phyloP scores from a whole-genome alignment of 1,140 invertebrate species.

The Halesus radiatus region DNA sequence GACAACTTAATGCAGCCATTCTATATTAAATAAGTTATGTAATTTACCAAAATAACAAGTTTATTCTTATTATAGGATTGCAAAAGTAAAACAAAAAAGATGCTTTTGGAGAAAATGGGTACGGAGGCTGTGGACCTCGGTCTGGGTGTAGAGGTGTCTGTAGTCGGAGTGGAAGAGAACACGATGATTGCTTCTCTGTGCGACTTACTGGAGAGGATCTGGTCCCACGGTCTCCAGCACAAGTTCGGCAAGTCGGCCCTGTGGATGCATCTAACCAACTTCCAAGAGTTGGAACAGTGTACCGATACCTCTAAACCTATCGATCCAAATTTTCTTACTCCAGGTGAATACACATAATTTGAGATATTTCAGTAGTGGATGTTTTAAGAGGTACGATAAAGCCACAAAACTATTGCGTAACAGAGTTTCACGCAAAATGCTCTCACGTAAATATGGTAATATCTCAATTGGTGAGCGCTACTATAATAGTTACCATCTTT shows the following conservation, averaged over 20 bases:
- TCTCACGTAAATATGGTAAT: too few relatives aligned
- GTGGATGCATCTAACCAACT: slow-evolving; percentile 93
- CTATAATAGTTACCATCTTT: too few relatives aligned
- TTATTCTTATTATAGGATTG: slow-evolving; percentile 76
- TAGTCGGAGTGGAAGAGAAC: slow-evolving; percentile 92
- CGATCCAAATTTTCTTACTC: slow-evolving; percentile 85
- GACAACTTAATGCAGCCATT: too few relatives aligned
- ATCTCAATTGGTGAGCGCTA: too few relatives aligned
- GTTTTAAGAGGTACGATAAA: too few relatives aligned
- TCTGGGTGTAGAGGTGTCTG: slow-evolving; percentile 76
- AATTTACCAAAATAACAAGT: too few relatives aligned
- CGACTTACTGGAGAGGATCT: slow-evolving; percentile 96
- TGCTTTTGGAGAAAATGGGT: slow-evolving; percentile 98
- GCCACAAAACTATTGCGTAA: not conserved
- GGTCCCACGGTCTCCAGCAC: slow-evolving; percentile 96
- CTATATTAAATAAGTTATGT: too few relatives aligned
- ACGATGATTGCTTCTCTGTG: slow-evolving; percentile 97
- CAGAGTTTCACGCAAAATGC: too few relatives aligned
- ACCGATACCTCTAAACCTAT: slow-evolving; percentile 80
- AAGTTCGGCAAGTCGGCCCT: slow-evolving; percentile 96
- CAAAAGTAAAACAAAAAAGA: slow-evolving; percentile 95
- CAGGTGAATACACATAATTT: slow-evolving; percentile 73
- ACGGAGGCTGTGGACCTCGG: slow-evolving; percentile 83
- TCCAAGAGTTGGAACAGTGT: slow-evolving; percentile 89
- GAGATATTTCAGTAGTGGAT: not conserved